These are phyloP conservation scores for Flabesymbios commensalis DNA, from an alignment of 2,888 invertebrate genomes.

Conservation along the genomic window DNA sequence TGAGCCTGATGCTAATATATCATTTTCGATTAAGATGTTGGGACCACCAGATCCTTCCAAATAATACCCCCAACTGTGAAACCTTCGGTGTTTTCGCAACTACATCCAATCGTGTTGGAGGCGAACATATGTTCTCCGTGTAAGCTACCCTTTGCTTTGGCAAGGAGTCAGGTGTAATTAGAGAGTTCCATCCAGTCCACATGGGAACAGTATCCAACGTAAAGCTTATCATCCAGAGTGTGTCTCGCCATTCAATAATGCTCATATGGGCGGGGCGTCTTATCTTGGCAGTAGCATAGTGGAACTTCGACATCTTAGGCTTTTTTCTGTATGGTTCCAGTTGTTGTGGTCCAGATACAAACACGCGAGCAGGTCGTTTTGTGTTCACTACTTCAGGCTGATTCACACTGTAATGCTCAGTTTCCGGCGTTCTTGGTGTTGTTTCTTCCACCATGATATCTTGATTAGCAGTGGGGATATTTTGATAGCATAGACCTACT, in stretches of 20 bases:
- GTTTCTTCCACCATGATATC: no score
- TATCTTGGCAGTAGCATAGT: conserved; percentile 4
- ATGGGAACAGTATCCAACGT: conserved; percentile 9
- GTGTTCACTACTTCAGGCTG: neutral
- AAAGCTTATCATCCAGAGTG: conserved; percentile 3
- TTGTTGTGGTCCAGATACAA: neutral
- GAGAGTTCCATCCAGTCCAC: conserved; percentile 33
- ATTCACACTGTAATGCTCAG: neutral
- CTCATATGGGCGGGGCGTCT: neutral
- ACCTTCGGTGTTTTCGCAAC: conserved; percentile 22
- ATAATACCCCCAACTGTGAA: conserved; percentile 29
- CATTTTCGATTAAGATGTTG: conserved; percentile 29
- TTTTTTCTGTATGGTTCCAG: conserved; percentile 17
- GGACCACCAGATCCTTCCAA: conserved; percentile 33
- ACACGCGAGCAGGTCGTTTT: no score
- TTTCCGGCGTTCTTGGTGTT: no score
- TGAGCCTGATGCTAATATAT: conserved; percentile 28
- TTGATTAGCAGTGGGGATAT: no score
- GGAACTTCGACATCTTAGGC: conserved; percentile 11
- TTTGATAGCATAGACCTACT: conserved; percentile 31
- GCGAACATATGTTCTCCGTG: conserved; percentile 26
- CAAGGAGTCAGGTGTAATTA: conserved; percentile 13
- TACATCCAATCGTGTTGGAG: conserved; percentile 28
- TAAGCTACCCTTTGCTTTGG: conserved; percentile 26
- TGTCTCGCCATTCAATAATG: neutral